Evolutionary conservation across 2,113 vertebrate species (phyloP).

Genomic region (Spea multiplicata): DNA sequence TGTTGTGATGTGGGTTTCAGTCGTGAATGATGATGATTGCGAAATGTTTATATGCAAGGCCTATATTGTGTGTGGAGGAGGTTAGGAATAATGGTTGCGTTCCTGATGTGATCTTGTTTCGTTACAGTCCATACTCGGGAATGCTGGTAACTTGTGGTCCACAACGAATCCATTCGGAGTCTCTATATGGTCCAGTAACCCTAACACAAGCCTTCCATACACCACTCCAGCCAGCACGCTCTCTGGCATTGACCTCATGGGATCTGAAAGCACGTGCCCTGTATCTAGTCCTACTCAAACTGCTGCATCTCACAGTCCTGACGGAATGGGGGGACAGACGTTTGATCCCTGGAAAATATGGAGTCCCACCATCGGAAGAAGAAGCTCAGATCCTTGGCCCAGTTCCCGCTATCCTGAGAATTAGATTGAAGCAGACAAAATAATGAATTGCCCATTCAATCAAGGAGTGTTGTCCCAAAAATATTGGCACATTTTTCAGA

Average conservation of each 20-base stretch:
- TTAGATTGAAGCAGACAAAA: constrained; percentile 45
- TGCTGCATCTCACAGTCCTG: constrained; percentile 59
- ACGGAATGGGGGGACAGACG: constrained; percentile 77
- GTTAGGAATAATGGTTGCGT: too few relatives aligned
- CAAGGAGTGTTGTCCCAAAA: constrained; percentile 44
- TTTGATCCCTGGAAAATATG: constrained; percentile 93
- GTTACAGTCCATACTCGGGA: constrained; percentile 84
- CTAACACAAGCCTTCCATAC: constrained; percentile 76
- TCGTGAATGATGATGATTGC: too few relatives aligned
- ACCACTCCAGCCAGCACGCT: constrained; percentile 68
- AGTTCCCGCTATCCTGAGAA: constrained; percentile 77
- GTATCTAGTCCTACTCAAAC: constrained; percentile 58
- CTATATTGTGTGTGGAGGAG: too few relatives aligned
- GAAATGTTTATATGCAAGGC: too few relatives aligned
- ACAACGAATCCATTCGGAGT: constrained; percentile 80
- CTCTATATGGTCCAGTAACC: constrained; percentile 93
- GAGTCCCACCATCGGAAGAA: constrained; percentile 81
- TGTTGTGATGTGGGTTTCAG: too few relatives aligned
- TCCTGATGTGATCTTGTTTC: constrained; percentile 17
- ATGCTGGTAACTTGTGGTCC: constrained; percentile 77
- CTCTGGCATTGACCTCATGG: constrained; percentile 75
- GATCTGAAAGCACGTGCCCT: constrained; percentile 54
- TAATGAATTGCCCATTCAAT: neutral
- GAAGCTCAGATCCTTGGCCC: constrained; percentile 95
- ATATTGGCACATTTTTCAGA: constrained; percentile 45